Conservation (phyloP, 1,140 invertebrate species). For the Armadillidium nasatum region DNA sequence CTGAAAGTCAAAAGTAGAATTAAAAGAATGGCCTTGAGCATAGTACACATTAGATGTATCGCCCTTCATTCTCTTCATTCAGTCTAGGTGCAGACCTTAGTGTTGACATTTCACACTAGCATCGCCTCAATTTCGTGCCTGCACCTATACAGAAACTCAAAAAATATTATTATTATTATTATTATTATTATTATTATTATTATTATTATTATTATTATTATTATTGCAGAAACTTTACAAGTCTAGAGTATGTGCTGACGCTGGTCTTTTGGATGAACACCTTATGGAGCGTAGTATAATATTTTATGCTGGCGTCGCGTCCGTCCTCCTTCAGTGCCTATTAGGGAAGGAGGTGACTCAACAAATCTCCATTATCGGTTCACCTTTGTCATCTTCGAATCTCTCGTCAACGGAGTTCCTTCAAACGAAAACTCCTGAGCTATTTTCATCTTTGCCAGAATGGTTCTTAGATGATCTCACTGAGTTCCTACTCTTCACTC, state of each 20-base stretch:
- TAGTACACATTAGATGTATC: too few species aligned
- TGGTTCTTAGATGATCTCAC: constrained; percentile 96
- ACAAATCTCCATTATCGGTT: constrained; percentile 30
- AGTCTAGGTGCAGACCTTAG: too few species aligned
- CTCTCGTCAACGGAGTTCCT: constrained; percentile 37
- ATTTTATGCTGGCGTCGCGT: constrained; percentile 81
- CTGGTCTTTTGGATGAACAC: constrained; percentile 74
- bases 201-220: too few species aligned
- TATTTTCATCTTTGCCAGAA: constrained; percentile 86
- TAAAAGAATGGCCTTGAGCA: too few species aligned
- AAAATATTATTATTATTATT: too few species aligned
- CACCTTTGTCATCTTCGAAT: constrained; percentile 16
- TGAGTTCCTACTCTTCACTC: constrained; percentile 84
- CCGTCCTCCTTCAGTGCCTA: constrained; percentile 58
- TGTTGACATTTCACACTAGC: too few species aligned
- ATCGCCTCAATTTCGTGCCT: too few species aligned
- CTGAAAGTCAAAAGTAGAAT: too few species aligned
- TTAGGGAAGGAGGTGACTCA: constrained; percentile 25
- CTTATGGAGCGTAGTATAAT: constrained; percentile 70
- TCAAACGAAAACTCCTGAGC: constrained; percentile 42
- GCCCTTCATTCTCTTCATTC: too few species aligned
- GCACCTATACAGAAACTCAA: too few species aligned
- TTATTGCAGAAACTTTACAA: constrained; percentile 53
- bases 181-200: too few species aligned
- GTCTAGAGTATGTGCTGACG: constrained; percentile 78